phyloP scores from a whole-genome alignment of 2,113 vertebrate species.

The Scartelaos histophorus region DNA sequence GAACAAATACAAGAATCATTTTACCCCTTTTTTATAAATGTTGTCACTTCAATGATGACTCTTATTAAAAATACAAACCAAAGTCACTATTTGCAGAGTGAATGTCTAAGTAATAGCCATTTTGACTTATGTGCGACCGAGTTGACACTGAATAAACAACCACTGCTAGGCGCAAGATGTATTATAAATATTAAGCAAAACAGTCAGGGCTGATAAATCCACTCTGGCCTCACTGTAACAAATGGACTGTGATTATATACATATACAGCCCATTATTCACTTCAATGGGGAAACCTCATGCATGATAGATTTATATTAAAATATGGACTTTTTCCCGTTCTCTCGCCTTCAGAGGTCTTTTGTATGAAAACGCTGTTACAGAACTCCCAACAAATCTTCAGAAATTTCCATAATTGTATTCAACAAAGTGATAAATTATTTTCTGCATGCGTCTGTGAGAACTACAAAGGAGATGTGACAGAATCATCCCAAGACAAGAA shows the following conservation, averaged over 20 bases:
- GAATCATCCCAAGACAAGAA: conserved; percentile 54
- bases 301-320: conserved; percentile 31
- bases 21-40: background rate
- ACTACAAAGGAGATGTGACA: conserved; percentile 57
- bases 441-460: conserved; percentile 37
- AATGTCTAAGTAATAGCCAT: conserved; percentile 6
- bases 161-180: background rate
- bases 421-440: conserved; percentile 54
- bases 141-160: conserved; percentile 19
- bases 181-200: conserved; percentile 23
- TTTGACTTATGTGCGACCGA: background rate
- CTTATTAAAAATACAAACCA: background rate
- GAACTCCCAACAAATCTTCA: conserved; percentile 48
- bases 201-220: conserved; percentile 26
- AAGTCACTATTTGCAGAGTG: conserved; percentile 7
- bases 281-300: conserved; percentile 36
- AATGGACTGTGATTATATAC: conserved; percentile 25
- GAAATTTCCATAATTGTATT: conserved; percentile 64
- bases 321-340: conserved; percentile 27
- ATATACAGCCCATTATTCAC: conserved; percentile 36
- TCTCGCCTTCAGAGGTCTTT: conserved; percentile 39
- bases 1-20: background rate
- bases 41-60: background rate
- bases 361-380: conserved; percentile 35
- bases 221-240: conserved; percentile 18